Evolutionary conservation across 2,113 vertebrate genomes (phyloP).

Genomic region (Lethenteron reissneri): DNA sequence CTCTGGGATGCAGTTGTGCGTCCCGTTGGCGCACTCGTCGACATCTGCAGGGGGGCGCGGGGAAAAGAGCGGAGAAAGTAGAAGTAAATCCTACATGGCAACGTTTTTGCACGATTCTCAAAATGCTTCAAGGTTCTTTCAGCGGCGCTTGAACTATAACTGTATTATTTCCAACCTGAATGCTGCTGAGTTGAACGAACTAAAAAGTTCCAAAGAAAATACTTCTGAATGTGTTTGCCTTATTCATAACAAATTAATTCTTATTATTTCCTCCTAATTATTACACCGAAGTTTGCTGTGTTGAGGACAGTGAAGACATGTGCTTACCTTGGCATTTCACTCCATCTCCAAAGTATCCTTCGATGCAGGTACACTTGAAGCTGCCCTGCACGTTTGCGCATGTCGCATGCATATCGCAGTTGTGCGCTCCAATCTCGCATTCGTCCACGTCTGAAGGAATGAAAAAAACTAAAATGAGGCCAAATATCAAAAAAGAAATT

Average conservation of each 20-base stretch:
- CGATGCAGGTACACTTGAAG: constrained; percentile 68
- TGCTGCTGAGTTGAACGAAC: no score
- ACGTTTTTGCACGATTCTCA: neutral
- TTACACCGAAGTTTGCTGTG: no score
- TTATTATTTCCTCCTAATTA: no score
- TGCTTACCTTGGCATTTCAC: constrained; percentile 57
- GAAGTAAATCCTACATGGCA: neutral
- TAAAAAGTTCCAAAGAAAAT: no score
- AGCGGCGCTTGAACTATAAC: no score
- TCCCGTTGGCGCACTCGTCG: constrained; percentile 49
- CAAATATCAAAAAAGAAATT: no score
- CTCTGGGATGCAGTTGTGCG: constrained; percentile 51
- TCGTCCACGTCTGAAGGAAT: constrained; percentile 52
- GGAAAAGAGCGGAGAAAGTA: neutral
- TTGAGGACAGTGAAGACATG: no score
- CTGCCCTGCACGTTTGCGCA: constrained; percentile 68
- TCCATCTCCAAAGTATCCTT: constrained; percentile 62
- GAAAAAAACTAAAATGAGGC: constrained; percentile 1
- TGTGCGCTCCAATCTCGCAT: constrained; percentile 60
- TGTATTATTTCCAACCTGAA: no score
- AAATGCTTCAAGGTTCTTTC: neutral
- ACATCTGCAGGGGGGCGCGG: constrained; percentile 27
- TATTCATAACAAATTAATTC: no score
- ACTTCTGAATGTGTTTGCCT: no score
- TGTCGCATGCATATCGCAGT: constrained; percentile 56